These are phyloP conservation scores for Alectura lathami DNA, from an alignment of 2,113 vertebrate species.

Conservation along the genomic window DNA sequence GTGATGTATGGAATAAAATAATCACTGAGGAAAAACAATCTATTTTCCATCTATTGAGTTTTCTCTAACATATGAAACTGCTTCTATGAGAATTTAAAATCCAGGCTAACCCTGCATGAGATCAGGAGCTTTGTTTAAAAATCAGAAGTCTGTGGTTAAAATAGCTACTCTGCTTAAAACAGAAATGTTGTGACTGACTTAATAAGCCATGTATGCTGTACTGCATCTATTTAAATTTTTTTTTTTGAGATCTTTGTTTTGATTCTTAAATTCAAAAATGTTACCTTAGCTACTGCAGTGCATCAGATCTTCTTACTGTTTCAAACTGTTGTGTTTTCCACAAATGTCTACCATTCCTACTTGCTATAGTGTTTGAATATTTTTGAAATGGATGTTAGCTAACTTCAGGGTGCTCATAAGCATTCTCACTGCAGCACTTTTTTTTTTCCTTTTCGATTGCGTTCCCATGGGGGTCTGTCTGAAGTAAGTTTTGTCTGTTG, in stretches of 20 bases:
- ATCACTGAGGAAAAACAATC: slow-evolving; percentile 70
- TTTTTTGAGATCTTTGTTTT: neutral
- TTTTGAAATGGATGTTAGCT: slow-evolving; percentile 25
- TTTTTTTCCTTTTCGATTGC: neutral
- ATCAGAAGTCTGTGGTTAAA: slow-evolving; percentile 33
- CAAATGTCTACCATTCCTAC: neutral
- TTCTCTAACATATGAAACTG: slow-evolving; percentile 43
- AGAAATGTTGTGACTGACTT: neutral
- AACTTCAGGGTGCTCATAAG: neutral
- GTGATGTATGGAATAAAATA: slow-evolving; percentile 70
- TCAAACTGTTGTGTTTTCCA: neutral
- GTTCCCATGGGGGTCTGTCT: neutral
- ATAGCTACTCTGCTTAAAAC: neutral
- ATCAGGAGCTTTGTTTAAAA: slow-evolving; percentile 51
- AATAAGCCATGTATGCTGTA: neutral
- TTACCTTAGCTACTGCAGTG: neutral
- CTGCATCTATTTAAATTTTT: neutral
- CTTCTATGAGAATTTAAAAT: slow-evolving; percentile 67
- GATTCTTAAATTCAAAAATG: neutral
- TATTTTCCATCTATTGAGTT: slow-evolving; percentile 67
- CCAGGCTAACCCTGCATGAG: slow-evolving; percentile 34
- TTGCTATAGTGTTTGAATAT: neutral
- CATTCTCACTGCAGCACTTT: neutral
- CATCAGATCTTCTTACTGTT: neutral
- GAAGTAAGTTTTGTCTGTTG: neutral